Percentiles rank a stretch among this genome's conserved stretches.
phyloP scores from a whole-genome alignment of 2,113 vertebrate species.

The Baryphthengus martii region DNA sequence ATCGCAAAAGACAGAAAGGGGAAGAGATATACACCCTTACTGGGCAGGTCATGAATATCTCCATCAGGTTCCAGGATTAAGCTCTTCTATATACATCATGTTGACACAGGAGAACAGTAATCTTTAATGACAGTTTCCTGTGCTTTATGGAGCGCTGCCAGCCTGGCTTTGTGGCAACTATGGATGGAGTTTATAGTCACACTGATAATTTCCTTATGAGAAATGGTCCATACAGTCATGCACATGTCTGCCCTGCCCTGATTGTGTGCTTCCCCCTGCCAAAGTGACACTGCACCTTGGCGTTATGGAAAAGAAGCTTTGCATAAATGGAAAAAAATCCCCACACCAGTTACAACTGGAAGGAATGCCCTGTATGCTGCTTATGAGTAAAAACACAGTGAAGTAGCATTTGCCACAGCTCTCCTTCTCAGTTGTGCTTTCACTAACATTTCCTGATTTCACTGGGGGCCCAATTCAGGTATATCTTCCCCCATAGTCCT shows the following conservation, averaged over 20 bases:
- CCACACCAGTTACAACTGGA: not conserved
- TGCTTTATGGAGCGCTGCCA: not conserved
- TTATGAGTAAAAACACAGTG: not conserved
- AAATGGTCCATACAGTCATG: not conserved
- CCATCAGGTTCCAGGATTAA: not conserved
- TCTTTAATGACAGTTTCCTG: not conserved
- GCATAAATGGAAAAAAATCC: not conserved
- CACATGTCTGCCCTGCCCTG: rapidly evolving
- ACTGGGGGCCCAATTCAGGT: not conserved
- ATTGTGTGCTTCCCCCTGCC: not conserved
- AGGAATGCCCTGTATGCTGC: not conserved
- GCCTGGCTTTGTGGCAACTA: not conserved
- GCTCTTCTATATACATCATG: not conserved
- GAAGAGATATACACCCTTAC: not conserved
- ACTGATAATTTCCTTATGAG: not conserved
- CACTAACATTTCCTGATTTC: not conserved
- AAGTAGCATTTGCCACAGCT: not conserved
- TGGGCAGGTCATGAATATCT: not conserved
- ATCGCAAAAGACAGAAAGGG: not conserved
- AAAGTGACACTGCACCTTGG: not conserved
- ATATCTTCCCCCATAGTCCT: not conserved
- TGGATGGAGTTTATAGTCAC: not conserved
- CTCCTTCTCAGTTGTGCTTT: not conserved
- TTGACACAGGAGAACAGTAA: not conserved
- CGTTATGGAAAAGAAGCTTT: not conserved